phyloP scores from a whole-genome alignment of 2,113 vertebrate species.

The Rallus limicola region DNA sequence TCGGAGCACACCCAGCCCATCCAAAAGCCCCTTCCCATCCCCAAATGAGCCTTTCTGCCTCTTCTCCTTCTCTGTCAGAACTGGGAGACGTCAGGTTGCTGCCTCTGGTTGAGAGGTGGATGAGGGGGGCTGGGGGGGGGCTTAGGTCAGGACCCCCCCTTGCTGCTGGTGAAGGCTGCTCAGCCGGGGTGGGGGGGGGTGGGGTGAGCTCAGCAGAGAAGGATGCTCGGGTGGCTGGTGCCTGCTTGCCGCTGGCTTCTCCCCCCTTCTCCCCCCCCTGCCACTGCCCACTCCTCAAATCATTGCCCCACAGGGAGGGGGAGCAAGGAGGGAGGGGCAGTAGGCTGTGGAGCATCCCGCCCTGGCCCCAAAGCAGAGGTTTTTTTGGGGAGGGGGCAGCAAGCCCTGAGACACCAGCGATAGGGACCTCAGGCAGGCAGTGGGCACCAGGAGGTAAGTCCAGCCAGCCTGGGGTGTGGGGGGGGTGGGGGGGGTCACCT shows the following conservation, averaged over 20 bases:
- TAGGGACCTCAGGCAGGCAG: neutral
- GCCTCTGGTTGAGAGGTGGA: neutral
- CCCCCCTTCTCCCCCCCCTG: neutral
- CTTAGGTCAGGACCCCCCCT: neutral
- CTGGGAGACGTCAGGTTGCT: slow-evolving; percentile 14
- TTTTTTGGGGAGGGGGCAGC: neutral
- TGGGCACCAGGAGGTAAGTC: neutral
- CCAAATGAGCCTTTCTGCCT: neutral
- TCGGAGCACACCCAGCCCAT: neutral
- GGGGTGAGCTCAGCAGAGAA: neutral
- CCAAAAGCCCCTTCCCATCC: slow-evolving; percentile 21
- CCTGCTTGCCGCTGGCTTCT: neutral
- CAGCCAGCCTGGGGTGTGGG: neutral
- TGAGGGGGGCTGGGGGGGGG: neutral
- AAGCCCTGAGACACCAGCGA: neutral
- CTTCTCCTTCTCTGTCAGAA: neutral
- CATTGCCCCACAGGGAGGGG: neutral
- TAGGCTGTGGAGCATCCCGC: neutral
- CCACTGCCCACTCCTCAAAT: neutral
- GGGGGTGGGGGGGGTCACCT: neutral
- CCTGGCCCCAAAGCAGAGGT: neutral
- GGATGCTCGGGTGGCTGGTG: neutral
- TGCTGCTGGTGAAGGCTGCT: neutral
- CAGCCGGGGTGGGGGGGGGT: too few relatives aligned
- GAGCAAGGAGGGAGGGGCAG: neutral